These are phyloP conservation scores for Myoxocephalus aenaeus DNA, from an alignment of 2,797 vertebrate genomes.

Conservation along the genomic window DNA sequence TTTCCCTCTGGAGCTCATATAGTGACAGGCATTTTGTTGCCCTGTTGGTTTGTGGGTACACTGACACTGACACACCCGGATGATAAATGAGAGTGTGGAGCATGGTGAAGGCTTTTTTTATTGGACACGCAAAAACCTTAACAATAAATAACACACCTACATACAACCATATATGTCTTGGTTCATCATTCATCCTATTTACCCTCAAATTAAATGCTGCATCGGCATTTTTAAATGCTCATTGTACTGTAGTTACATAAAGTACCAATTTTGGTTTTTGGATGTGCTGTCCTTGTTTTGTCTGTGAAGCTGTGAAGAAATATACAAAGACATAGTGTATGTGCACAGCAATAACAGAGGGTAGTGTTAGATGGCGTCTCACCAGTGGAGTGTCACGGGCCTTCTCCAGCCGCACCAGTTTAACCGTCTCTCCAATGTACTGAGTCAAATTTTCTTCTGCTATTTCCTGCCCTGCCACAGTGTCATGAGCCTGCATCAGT, in stretches of 20 bases:
- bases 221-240: background rate
- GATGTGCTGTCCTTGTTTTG: background rate
- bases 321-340: background rate
- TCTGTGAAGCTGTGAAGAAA: background rate
- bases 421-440: constrained; percentile 92
- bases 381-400: constrained; percentile 93
- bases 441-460: constrained; percentile 86
- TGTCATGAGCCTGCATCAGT: constrained; percentile 93
- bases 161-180: background rate
- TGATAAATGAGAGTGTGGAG: constrained; percentile 34
- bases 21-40: constrained; percentile 35
- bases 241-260: constrained; percentile 2
- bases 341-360: background rate
- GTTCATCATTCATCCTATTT: background rate
- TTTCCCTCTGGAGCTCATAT: background rate
- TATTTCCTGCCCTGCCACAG: constrained; percentile 91
- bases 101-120: background rate
- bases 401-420: constrained; percentile 96
- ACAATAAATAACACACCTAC: background rate
- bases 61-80: constrained; percentile 25
- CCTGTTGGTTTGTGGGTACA: constrained; percentile 29
- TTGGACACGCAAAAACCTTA: background rate
- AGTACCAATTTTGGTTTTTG: background rate
- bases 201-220: background rate
- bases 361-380: constrained; percentile 64